Base-by-base conservation (phyloP, 1,140 invertebrate species). In the Camponotus pennsylvanicus region DNA sequence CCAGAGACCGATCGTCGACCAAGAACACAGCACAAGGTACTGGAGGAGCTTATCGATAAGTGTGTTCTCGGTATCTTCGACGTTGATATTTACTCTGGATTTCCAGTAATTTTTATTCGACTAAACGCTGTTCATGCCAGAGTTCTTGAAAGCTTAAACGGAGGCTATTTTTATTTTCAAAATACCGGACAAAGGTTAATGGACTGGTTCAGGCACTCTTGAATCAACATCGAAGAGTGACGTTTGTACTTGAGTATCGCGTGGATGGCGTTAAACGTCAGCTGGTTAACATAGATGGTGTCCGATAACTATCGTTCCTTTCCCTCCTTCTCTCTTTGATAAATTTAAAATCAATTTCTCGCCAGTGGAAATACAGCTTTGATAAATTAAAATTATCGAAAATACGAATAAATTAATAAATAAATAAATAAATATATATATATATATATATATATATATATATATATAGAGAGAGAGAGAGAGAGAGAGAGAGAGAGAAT, bases 171-270 rank as follows among this genome's bases (percentile, higher is more conserved):
- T 27, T 27, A 27, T 27, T 27, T 27, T 40, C 63, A 55, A 69
- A 55, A 67, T n/a, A 27, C 77, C 63, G 64, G 13, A 69, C 63
- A 69, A 80, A 69, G 77, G 77, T 80, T 80, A 80, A 80, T 80
- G 77, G 64, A 80, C 77, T 34, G 77, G 13, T 57, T 80, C 34
- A 40, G 34, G 15, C 64, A 34, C 40, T 66, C 71, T 73, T 86
- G 88, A 86, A 80, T 75, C 75, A 32, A 83, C 84, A 63, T 71
- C 84, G 87, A 82, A 66, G 76, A 88, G 83, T 73, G 66, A 89
- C 69, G 88, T 66, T 86, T 71, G 76, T 82, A 79, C 76, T 66
- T 57, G 70, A 13, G 63, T 59, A 86, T 55, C 61, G 15, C 18
- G 40, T 27, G 37, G 59, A 61, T 79, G 70, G 34, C 71, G 76